Evolutionary conservation across 2,888 invertebrate species (phyloP).

Genomic region (Portevinia maculata): DNA sequence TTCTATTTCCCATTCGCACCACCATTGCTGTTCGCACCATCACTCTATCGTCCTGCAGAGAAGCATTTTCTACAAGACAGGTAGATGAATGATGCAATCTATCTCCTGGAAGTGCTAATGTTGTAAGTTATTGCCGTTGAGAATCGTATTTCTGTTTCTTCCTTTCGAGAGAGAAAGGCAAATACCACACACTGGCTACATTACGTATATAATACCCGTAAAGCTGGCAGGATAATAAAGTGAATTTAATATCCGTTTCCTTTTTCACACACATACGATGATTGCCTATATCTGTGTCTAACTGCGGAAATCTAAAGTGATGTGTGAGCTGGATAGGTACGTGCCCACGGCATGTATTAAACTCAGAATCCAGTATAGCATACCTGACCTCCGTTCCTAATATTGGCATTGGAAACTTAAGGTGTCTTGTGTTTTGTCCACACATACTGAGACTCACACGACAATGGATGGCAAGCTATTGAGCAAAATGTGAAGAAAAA

Average conservation of each 20-base stretch:
- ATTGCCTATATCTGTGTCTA: conserved; percentile 18
- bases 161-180: conserved; percentile 6
- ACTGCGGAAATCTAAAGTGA: conserved; percentile 56
- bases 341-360: conserved; percentile 56
- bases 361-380: conserved; percentile 24
- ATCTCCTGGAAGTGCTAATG: conserved; percentile 57
- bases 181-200: conserved; percentile 18
- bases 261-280: not conserved
- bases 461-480: conserved; percentile 15
- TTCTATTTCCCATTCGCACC: not conserved
- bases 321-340: conserved; percentile 62
- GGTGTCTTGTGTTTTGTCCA: conserved; percentile 5
- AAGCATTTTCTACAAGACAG: conserved; percentile 12
- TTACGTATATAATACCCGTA: not conserved
- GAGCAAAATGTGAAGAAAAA: conserved; percentile 30
- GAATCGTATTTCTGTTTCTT: conserved; percentile 57
- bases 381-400: conserved; percentile 55
- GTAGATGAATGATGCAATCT: conserved; percentile 48
- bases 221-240: conserved; percentile 70
- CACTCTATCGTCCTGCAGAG: not conserved
- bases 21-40: not conserved
- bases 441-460: not conserved
- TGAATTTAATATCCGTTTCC: conserved; percentile 70
- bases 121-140: conserved; percentile 65
- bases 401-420: conserved; percentile 34